These are phyloP conservation scores for Sibirionetta formosa DNA, from an alignment of 2,797 vertebrate species.

Conservation along the genomic window DNA sequence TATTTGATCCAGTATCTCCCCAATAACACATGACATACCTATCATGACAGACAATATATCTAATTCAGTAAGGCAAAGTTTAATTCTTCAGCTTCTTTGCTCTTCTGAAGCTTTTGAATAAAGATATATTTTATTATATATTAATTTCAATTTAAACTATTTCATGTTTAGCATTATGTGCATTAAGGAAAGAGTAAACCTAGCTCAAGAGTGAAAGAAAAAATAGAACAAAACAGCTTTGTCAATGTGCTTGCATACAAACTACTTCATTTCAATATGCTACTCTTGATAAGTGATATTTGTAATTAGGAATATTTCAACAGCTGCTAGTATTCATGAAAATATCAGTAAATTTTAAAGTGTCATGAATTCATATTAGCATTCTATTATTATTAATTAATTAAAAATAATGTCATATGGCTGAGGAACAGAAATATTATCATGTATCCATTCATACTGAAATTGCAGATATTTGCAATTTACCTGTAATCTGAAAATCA, in stretches of 20 bases:
- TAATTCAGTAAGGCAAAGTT: conserved; percentile 20
- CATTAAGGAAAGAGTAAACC: background rate
- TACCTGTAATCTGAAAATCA: background rate
- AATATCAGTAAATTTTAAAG: conserved; percentile 20
- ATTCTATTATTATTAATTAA: background rate
- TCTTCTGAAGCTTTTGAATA: conserved; percentile 21
- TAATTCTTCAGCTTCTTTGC: conserved; percentile 31
- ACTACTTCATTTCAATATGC: background rate
- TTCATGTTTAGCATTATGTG: background rate
- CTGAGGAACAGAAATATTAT: background rate
- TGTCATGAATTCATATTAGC: background rate
- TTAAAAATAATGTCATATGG: background rate
- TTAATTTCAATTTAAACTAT: conserved; percentile 19
- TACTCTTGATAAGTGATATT: conserved; percentile 36
- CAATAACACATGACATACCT: background rate
- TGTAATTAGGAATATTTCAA: conserved; percentile 41
- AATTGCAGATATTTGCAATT: background rate
- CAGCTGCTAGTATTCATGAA: conserved; percentile 17
- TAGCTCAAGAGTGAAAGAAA: background rate
- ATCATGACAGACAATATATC: conserved; percentile 14
- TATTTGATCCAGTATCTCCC: conserved; percentile 36
- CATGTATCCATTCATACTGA: background rate
- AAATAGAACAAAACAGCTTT: background rate
- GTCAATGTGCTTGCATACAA: conserved; percentile 17
- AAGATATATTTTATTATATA: conserved; percentile 1